Evolutionary conservation across 2,797 vertebrate species (phyloP).

Genomic region (Prionace glauca): DNA sequence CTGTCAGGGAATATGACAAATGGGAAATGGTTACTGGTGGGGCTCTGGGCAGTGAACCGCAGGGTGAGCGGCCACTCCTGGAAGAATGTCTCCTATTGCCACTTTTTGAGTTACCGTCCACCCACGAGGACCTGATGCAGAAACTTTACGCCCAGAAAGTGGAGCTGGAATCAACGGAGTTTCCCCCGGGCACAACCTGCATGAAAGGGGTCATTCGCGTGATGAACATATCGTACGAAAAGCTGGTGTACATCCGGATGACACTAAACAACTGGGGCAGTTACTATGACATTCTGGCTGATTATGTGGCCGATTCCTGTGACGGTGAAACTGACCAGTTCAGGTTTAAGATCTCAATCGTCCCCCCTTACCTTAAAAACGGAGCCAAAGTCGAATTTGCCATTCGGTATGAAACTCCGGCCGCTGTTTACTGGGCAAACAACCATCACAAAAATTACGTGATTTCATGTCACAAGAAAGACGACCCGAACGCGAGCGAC

Average conservation of each 20-base stretch:
- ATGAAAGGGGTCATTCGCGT: conserved; percentile 80
- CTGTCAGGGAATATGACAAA: conserved; percentile 84
- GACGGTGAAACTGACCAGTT: conserved; percentile 83
- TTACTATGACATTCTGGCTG: conserved; percentile 77
- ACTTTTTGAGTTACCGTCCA: conserved; percentile 68
- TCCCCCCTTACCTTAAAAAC: conserved; percentile 70
- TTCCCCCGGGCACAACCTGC: conserved; percentile 66
- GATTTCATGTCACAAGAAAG: conserved; percentile 76
- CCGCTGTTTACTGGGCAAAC: conserved; percentile 86
- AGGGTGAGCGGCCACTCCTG: conserved; percentile 49
- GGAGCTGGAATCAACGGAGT: conserved; percentile 70
- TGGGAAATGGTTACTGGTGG: conserved; percentile 52
- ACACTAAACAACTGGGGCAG: conserved; percentile 77
- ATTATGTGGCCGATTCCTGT: conserved; percentile 83
- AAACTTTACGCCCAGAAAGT: conserved; percentile 72
- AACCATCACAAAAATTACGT: conserved; percentile 79
- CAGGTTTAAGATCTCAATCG: conserved; percentile 73
- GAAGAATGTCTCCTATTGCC: conserved; percentile 75
- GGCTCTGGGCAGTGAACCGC: conserved; percentile 47
- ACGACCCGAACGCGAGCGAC: conserved; percentile 48
- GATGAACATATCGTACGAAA: conserved; percentile 81
- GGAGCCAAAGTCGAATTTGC: conserved; percentile 82
- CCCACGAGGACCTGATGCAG: conserved; percentile 67
- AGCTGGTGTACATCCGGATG: conserved; percentile 73
- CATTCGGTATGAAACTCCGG: conserved; percentile 78